A percentile compares a stretch with the other conserved stretches of the same genome.
These are phyloP conservation scores for Tipula confusa DNA, from an alignment of 2,888 invertebrate genomes.

Conservation along the genomic window DNA sequence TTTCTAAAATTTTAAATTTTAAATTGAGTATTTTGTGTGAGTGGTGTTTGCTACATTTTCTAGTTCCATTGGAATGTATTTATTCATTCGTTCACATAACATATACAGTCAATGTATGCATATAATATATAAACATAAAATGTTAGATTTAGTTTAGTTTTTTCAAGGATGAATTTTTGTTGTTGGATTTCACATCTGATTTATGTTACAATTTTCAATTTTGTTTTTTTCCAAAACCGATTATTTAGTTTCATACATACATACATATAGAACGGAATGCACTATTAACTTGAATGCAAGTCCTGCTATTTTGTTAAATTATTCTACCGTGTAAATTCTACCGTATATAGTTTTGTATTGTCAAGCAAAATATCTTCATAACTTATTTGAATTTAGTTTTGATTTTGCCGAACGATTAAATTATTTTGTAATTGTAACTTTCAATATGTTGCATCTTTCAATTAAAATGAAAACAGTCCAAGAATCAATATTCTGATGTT, in stretches of 20 bases:
- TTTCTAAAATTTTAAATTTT: neutral
- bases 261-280: neutral
- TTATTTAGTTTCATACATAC: neutral
- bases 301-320: neutral
- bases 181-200: neutral
- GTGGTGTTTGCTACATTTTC: neutral
- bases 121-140: neutral
- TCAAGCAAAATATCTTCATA: neutral
- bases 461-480: too few relatives aligned
- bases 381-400: neutral
- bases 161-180: neutral
- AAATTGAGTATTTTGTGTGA: slow-evolving; percentile 25
- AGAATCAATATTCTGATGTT: too few relatives aligned
- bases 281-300: neutral
- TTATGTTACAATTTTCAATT: neutral
- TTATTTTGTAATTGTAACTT: neutral
- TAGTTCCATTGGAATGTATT: neutral
- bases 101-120: neutral
- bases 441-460: too few relatives aligned
- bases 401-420: neutral
- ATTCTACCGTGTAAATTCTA: neutral
- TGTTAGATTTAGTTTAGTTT: neutral
- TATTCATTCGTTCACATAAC: neutral
- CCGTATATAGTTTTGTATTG: neutral
- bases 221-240: too few relatives aligned